Base-by-base conservation (phyloP, 2,113 vertebrate species). In the Antennarius striatus region DNA sequence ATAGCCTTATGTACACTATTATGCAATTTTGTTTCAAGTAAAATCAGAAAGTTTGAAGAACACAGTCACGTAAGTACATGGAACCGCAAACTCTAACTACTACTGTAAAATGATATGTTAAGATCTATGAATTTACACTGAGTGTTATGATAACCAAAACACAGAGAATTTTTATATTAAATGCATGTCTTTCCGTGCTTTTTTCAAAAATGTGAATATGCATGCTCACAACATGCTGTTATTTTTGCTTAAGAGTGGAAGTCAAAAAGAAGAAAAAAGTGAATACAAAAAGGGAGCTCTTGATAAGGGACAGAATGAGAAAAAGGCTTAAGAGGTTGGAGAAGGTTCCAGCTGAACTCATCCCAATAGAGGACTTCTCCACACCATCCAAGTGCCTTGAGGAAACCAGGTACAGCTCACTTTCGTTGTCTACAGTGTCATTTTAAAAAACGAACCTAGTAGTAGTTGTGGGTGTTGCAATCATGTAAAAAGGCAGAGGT, bases 191-290 rank as follows among this genome's bases (percentile, higher is more conserved):
- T 12, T 29, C 2, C 10, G 9, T 16, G 1, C 9, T 11, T 7
- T 29, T 4, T 40, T 36, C 29, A 4, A n/a, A 16, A n/a, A 9
- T 60, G 11, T 48, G 14, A 28, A 14, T 54, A 2, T 57, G 55
- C 29, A 3, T 30, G n/a, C 46, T 67, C 1, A 73, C 36, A 22
- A 22, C 56, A 10, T 36, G 9, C 4, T 72, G 10, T 68, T 4
- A 3, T 73, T 62, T 77, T 46, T 73, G 10, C 73, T 77, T 36
- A 14, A 99, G 98, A 88, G 94, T 93, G 39, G 96, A 98, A 73
- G 96, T 96, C 1, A 94, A 82, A 77, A 98, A 96, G 85, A 99
- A 97, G 82, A 99, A 99, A 84, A 98, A 93, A 68, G 88, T 94
- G 2, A 96, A 99, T 74, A 92, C 95, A 3, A 95, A 29, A 71